phyloP scores from a whole-genome alignment of 1,140 invertebrate genomes.

The Atta texana region DNA sequence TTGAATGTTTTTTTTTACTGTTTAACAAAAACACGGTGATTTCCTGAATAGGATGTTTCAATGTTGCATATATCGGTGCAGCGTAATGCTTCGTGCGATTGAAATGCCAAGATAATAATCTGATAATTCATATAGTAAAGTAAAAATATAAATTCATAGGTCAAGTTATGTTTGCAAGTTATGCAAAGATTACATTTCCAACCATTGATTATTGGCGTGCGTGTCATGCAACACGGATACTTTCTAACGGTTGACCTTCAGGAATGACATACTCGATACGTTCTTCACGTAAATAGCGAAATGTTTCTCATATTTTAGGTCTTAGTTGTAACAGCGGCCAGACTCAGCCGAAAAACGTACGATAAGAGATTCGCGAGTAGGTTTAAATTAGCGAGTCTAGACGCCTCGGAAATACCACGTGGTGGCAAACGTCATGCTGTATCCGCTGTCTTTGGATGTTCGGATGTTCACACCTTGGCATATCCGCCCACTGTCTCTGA shows the following conservation, averaged over 20 bases:
- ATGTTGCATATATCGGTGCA: neutral
- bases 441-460: slow-evolving; percentile 43
- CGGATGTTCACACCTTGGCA: slow-evolving; percentile 67
- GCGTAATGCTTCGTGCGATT: neutral
- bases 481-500: slow-evolving; percentile 23
- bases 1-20: too few species aligned
- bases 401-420: slow-evolving; percentile 78
- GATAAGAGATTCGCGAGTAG: slow-evolving; percentile 73
- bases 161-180: neutral
- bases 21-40: neutral
- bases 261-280: slow-evolving; percentile 20
- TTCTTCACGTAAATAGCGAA: slow-evolving; percentile 23
- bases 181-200: slow-evolving; percentile 9
- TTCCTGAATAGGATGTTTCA: neutral
- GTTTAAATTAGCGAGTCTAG: slow-evolving; percentile 83
- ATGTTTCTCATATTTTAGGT: slow-evolving; percentile 78
- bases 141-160: neutral
- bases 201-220: slow-evolving; percentile 11
- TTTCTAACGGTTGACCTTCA: slow-evolving; percentile 45
- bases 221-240: slow-evolving; percentile 17
- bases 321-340: slow-evolving; percentile 75
- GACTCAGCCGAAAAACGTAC: slow-evolving; percentile 68
- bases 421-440: slow-evolving; percentile 60
- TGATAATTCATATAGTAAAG: neutral
- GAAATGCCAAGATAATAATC: slow-evolving; percentile 16